Evolutionary conservation across 2,113 vertebrate species (phyloP).

Genomic region (Oncorhynchus masou): DNA sequence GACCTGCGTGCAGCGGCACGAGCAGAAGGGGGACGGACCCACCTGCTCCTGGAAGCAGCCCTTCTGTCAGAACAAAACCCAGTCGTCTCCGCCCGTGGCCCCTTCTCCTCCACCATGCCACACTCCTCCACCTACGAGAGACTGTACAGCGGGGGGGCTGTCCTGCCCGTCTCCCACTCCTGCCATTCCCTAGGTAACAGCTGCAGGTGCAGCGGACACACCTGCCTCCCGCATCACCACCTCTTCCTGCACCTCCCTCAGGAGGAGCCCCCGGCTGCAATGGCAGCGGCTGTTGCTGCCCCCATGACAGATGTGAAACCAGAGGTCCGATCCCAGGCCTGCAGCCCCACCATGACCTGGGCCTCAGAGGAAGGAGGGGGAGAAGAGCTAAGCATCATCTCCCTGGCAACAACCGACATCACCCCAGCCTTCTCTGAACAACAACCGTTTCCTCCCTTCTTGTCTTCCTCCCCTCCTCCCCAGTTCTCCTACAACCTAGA

Average conservation of each 20-base stretch:
- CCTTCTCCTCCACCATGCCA: constrained; percentile 56
- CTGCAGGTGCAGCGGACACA: constrained; percentile 69
- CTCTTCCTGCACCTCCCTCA: constrained; percentile 80
- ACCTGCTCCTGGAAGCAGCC: constrained; percentile 78
- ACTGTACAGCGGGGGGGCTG: constrained; percentile 68
- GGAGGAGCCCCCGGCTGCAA: constrained; percentile 78
- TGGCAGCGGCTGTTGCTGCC: constrained; percentile 44
- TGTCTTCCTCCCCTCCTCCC: not conserved
- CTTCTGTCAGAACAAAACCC: constrained; percentile 74
- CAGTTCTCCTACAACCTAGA: constrained; percentile 20
- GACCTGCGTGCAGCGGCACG: constrained; percentile 58
- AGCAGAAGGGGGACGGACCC: constrained; percentile 70
- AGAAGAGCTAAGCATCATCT: constrained; percentile 68
- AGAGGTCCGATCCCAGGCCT: constrained; percentile 83
- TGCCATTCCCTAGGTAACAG: constrained; percentile 66
- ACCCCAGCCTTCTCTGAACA: constrained; percentile 26
- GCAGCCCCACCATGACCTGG: constrained; percentile 80
- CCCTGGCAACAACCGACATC: constrained; percentile 34
- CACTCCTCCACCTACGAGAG: constrained; percentile 81
- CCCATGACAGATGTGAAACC: constrained; percentile 79
- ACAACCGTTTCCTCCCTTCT: constrained; percentile 36
- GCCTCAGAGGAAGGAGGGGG: constrained; percentile 68
- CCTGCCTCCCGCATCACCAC: constrained; percentile 72
- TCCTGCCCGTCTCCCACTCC: constrained; percentile 64
- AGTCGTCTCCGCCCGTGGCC: constrained; percentile 38